These are phyloP conservation scores for Hemicentrotus pulcherrimus DNA, from an alignment of 35 echinoderm and acorn worm genomes.

Conservation along the genomic window DNA sequence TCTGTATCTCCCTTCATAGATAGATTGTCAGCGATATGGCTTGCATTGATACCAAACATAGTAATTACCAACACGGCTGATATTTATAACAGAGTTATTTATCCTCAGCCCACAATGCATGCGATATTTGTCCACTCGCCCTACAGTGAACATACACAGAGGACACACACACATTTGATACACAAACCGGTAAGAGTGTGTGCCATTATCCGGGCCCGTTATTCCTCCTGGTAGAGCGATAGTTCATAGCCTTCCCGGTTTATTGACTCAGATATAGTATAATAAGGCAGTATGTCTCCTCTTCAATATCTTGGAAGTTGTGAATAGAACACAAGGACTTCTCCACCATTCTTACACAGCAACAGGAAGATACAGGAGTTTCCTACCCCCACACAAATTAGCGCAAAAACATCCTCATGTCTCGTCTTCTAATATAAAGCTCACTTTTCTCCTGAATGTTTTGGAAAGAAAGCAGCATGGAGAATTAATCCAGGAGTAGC, in stretches of 20 bases:
- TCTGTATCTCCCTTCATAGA: neutral
- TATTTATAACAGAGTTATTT: slow-evolving; percentile 1
- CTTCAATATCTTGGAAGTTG: neutral
- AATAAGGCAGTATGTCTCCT: neutral
- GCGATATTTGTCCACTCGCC: neutral
- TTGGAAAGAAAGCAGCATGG: neutral
- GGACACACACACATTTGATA: neutral
- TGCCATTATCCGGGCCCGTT: neutral
- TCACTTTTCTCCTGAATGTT: neutral
- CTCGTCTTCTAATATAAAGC: neutral
- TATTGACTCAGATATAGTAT: neutral
- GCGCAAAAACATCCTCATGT: neutral
- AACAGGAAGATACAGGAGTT: neutral
- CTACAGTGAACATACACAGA: neutral
- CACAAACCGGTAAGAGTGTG: neutral
- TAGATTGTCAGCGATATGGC: neutral
- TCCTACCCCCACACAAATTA: neutral
- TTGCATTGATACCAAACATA: neutral
- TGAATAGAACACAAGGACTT: neutral
- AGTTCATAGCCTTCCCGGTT: neutral
- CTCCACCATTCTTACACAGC: neutral
- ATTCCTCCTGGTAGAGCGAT: neutral
- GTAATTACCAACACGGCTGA: neutral
- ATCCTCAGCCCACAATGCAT: neutral
- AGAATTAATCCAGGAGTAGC: neutral